Evolutionary conservation across 2,888 invertebrate species (phyloP).

Genomic region (Mythimna vitellina): DNA sequence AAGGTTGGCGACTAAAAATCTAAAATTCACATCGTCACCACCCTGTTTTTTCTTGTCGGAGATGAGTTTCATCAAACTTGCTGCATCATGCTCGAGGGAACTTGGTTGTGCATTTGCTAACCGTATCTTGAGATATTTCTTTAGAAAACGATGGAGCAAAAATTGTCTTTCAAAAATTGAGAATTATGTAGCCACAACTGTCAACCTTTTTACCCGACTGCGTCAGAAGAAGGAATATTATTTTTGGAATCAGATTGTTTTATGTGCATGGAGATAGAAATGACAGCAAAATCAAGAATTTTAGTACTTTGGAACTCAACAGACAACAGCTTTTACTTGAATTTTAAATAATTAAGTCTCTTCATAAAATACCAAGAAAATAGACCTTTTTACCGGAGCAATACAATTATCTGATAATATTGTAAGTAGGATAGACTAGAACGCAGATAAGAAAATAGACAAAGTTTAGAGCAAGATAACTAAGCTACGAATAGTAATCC

Average conservation of each 20-base stretch:
- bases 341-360: background rate
- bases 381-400: background rate
- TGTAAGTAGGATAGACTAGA: background rate
- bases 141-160: slow-evolving; percentile 12
- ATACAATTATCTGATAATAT: background rate
- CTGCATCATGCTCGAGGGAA: slow-evolving; percentile 35
- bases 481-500: too few species aligned
- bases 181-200: background rate
- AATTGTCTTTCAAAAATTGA: background rate
- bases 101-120: slow-evolving; percentile 42
- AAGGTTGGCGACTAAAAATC: slow-evolving; percentile 19
- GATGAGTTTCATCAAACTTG: slow-evolving; percentile 37
- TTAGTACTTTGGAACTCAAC: background rate
- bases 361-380: background rate
- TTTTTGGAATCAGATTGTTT: background rate
- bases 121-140: slow-evolving; percentile 34
- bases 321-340: background rate
- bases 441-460: background rate
- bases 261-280: too few species aligned
- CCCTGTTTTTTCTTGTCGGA: slow-evolving; percentile 32
- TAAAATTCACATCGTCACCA: slow-evolving; percentile 44
- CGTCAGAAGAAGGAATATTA: too few species aligned
- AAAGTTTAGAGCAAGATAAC: background rate
- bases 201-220: background rate
- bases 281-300: background rate